Base-by-base conservation (phyloP, 1,140 invertebrate species). In the Procambarus virginalis region DNA sequence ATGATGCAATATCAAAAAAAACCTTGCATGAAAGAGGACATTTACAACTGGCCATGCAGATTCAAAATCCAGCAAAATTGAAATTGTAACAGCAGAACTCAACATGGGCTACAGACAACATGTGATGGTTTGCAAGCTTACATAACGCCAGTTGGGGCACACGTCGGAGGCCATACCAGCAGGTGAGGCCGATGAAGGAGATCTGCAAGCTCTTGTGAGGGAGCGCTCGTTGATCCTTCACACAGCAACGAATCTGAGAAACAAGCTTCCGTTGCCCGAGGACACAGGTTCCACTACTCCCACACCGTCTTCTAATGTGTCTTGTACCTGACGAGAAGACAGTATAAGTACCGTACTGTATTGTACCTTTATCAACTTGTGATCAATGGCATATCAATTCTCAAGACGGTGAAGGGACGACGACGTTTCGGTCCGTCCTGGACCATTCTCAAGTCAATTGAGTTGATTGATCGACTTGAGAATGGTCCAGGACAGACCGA, bases 111-210 rank as follows among this genome's bases (percentile, higher is more conserved):
- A 73, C 68, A 73, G 68, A 73, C 64, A 75, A 76, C 70, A 86
- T 45, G 49, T 76, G 75, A 76, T 77, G 81, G 55, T 76, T 60
- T 81, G 68, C 82, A 81, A 81, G 88, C 88, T 89, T 89, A 89
- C 88, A 84, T 89, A 89, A 89, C 88, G 88, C 81, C 79, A 84
- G 88, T 84, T 55, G 68, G 88, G 48, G 81, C 73, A 77, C 81
- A 89, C 80, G 60, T 64, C 88, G 68, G 88, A 60, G 81, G 88
- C 88, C 88, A 89, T 89, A 89, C 88, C 88, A 89, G 82, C 75
- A 89, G 88, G 88, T 89, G 88, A 45, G 88, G 88, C 80, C 88
- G 88, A 73, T 84, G 80, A 8, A 89, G 88, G 51, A 89, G 84
- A n/a, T 86, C 73, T 76, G 84, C 73, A 17, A 76, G 68, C 55